Conservation (phyloP, 1,140 invertebrate genomes). For the Dysdera silvatica region DNA sequence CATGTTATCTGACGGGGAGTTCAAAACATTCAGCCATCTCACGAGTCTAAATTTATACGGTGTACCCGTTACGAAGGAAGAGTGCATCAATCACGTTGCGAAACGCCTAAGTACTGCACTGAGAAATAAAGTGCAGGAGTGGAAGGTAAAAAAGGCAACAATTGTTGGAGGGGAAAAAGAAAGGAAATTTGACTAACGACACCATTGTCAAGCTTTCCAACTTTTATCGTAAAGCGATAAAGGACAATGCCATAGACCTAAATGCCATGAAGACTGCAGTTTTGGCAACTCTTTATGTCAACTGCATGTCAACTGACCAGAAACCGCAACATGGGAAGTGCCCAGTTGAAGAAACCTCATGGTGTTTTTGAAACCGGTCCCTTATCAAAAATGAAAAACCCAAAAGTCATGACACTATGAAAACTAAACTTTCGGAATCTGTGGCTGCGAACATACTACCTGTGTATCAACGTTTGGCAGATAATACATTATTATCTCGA, state of each 20-base stretch:
- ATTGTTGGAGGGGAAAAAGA: neutral
- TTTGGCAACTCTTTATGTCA: neutral
- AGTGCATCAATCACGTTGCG: conserved; percentile 1
- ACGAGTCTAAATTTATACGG: neutral
- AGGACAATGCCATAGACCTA: neutral
- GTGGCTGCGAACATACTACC: too few species aligned
- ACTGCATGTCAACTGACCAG: neutral
- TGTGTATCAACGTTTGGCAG: too few species aligned
- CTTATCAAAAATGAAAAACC: too few species aligned
- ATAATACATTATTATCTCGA: too few species aligned
- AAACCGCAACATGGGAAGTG: too few species aligned
- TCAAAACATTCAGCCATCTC: neutral
- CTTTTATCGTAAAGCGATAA: neutral
- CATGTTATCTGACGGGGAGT: neutral
- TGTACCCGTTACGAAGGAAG: neutral
- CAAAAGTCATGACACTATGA: too few species aligned
- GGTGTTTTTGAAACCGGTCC: too few species aligned
- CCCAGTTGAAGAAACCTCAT: neutral
- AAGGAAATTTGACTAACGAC: neutral
- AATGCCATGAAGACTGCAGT: neutral
- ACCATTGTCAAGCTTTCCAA: neutral
- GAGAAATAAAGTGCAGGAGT: neutral
- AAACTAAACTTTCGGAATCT: too few species aligned
- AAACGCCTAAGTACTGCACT: neutral
- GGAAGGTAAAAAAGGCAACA: neutral